Base-by-base conservation (phyloP, 2,888 invertebrate genomes). In the Caenorhabditis parvicauda region DNA sequence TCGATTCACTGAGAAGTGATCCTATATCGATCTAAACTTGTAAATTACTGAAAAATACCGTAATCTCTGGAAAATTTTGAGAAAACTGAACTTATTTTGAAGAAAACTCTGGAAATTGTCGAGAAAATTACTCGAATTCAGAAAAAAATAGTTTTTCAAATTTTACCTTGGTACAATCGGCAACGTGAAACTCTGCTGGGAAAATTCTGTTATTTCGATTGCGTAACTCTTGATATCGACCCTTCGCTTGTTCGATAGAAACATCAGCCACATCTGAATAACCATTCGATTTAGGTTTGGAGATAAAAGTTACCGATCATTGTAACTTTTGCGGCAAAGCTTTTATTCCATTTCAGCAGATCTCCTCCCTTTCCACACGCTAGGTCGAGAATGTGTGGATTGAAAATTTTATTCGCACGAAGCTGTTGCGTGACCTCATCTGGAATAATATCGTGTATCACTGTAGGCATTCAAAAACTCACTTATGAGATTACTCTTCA, bases 351-450 rank as follows among this genome's bases (percentile, higher is more conserved):
- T 83, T 99, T 99, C n/a, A 90, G 85, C 32, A 98, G 85, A 83
- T 99, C 98, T 1, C 98, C 98, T 21, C 98, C 98, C 86, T 99
- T 99, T 1, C 98, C 98, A 82, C 94, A 94, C 75, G 94, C 92
- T 86, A 98, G 88, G 82, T 98, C 98, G 50, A 95, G 84, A 0
- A 92, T 90, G 57, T 87, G 39, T 9, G 67, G 65, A 7, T 57
- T 22, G 21, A 24, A 25, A 3, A 58, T 50, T 9, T 54, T 54
- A 5, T 52, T 51, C 5, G 59, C 39, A 12, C 50, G 42, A 25
- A 70, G 54, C 7, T 55, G 54, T 4, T 56, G 48, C 9, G 61
- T 52, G 1, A 58, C 65, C 7, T 70, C 71, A 53, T 67, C 74
- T 74, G 48, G 39, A 76, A 56, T 12, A 24, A 5, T 25, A 17